Evolutionary conservation across 2,797 vertebrate species (phyloP).

Genomic region (Malurus leucopterus): DNA sequence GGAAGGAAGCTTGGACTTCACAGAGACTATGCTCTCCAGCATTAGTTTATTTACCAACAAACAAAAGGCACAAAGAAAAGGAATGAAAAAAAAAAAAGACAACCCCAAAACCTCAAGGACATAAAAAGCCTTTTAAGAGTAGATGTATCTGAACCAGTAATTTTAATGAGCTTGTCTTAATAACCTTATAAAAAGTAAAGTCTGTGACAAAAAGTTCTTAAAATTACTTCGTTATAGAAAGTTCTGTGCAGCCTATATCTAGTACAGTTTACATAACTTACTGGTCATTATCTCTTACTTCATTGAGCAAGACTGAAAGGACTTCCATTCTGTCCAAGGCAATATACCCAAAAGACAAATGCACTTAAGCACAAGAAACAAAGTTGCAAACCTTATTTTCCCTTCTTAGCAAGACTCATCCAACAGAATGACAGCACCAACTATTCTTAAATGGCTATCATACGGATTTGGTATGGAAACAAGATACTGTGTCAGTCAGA

Average conservation of each 20-base stretch:
- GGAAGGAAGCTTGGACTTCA: neutral
- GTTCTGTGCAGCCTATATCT: fast-evolving
- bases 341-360: neutral
- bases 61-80: neutral
- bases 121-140: neutral
- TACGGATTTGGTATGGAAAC: fast-evolving
- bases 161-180: neutral
- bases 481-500: neutral
- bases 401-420: neutral
- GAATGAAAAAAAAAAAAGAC: fast-evolving
- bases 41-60: neutral
- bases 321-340: neutral
- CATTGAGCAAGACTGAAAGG: neutral
- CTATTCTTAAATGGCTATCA: neutral
- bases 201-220: neutral
- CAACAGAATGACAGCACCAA: neutral
- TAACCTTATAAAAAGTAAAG: neutral
- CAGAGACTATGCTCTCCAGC: neutral
- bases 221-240: neutral
- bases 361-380: neutral
- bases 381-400: neutral
- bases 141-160: neutral
- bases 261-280: neutral
- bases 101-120: neutral
- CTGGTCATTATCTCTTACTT: neutral